Percentiles rank a stretch among this genome's conserved stretches.
Conservation (phyloP, 2,113 vertebrate species). For the Ciconia stormi region DNA sequence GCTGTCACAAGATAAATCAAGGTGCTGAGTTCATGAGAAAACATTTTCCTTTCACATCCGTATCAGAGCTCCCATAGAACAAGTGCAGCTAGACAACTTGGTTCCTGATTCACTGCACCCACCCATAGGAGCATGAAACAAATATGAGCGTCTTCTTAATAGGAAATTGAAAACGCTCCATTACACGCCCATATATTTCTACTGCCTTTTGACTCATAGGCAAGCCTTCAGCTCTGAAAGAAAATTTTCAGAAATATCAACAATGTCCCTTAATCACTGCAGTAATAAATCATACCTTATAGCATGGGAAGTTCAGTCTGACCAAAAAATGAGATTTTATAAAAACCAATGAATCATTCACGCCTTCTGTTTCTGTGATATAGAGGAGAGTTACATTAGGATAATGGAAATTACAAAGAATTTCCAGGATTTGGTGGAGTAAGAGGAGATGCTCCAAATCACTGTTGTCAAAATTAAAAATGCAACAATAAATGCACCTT, state of each 20-base stretch:
- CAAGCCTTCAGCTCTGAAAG: not conserved
- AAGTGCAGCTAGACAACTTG: not conserved
- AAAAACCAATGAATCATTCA: not conserved
- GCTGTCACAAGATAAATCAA: not conserved
- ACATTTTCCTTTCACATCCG: not conserved
- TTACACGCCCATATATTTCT: not conserved
- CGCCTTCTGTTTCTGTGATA: not conserved
- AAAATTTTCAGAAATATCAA: conserved; percentile 10
- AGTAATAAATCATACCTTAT: not conserved
- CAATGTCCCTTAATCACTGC: not conserved
- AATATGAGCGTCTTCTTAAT: not conserved
- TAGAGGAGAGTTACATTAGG: not conserved
- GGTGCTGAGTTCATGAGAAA: not conserved
- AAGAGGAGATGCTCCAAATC: not conserved
- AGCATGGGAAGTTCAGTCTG: not conserved
- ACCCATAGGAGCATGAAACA: not conserved
- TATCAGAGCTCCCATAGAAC: not conserved
- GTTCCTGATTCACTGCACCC: not conserved
- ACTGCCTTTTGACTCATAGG: not conserved
- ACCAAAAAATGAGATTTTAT: not conserved
- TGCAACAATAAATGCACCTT: not conserved
- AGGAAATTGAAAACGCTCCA: conserved; percentile 18
- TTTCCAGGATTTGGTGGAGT: not conserved
- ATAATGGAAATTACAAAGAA: not conserved
- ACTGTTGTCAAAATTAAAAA: not conserved